Base-by-base conservation (phyloP, 2,113 vertebrate genomes). In the Phyllostomus discolor region DNA sequence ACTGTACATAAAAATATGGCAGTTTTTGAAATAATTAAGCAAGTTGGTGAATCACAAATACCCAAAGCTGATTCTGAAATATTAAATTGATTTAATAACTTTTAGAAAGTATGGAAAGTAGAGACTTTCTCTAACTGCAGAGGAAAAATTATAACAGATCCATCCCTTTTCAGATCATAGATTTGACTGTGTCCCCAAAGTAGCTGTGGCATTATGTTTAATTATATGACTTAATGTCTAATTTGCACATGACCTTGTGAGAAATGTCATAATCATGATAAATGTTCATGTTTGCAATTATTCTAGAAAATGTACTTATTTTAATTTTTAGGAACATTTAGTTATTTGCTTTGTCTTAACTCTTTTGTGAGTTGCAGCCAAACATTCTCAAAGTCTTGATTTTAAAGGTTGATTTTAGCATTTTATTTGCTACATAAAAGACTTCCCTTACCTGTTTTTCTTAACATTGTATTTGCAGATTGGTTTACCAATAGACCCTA, bases 11-110 rank as follows among this genome's bases (percentile, higher is more conserved):
- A 83, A 94, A 91, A 41, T 91, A 84, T 10, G 22, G 26, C 22
- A 41, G 28, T 38, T 96, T 93, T 94, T 93, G n/a, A 92, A 79
- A 80, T 90, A 88, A 81, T 76, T 84, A 94, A 73, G 73, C 57
- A 93, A 91, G 9, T 84, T 90, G 84, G 15, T 85, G 11, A 88
- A 52, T 90, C 79, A 69, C 41, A 88, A 72, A 72, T 90, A 76
- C 19, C 14, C 26, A 92, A 64, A 62, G n/a, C 22, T 16, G 16
- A 6, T 67, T 95, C 80, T 93, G 35, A 85, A 90, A 92, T 90
- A 87, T 20, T 75, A 94, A 67, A 14, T 78, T 88, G 89, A 31
- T 54, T 48, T 86, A 76, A 57, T 89, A 91, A 70, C 50, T 96
- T 94, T 95, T 89, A 92, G 33, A 73, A 81, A 85, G 4, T 84